Conservation (phyloP, 2,797 vertebrate species). For the Arctocebus calabarensis region DNA sequence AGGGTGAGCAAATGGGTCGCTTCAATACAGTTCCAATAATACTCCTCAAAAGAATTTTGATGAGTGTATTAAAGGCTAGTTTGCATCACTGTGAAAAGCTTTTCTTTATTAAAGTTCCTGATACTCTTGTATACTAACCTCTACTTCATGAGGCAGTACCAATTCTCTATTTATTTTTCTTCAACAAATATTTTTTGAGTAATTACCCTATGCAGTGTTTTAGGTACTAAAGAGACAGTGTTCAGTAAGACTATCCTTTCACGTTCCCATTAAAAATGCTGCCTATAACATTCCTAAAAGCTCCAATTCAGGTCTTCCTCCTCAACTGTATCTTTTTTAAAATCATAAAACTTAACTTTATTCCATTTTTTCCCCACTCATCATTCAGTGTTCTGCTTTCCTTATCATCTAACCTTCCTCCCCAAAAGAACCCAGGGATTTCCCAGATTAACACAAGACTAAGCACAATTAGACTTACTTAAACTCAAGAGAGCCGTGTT, state of each 20-base stretch:
- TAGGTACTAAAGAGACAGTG: neutral
- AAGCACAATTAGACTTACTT: constrained; percentile 84
- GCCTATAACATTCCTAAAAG: neutral
- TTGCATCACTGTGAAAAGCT: neutral
- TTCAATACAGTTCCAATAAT: neutral
- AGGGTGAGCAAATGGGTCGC: neutral
- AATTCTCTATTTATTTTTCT: neutral
- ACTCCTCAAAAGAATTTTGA: neutral
- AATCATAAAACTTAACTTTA: neutral
- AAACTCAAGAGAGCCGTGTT: constrained; percentile 82
- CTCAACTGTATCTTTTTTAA: neutral
- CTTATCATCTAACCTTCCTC: constrained; percentile 61
- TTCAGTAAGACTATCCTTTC: neutral
- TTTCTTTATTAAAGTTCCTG: neutral
- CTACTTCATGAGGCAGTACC: neutral
- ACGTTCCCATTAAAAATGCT: neutral
- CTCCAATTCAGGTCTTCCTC: neutral
- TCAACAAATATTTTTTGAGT: neutral
- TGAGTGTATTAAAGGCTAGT: neutral
- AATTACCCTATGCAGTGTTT: neutral
- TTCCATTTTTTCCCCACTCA: neutral
- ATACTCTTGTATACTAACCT: neutral
- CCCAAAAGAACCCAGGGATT: constrained; percentile 75
- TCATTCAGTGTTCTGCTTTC: neutral
- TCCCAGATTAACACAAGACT: constrained; percentile 74